Conservation (phyloP, 2,113 vertebrate species). For the Pseudois nayaur region DNA sequence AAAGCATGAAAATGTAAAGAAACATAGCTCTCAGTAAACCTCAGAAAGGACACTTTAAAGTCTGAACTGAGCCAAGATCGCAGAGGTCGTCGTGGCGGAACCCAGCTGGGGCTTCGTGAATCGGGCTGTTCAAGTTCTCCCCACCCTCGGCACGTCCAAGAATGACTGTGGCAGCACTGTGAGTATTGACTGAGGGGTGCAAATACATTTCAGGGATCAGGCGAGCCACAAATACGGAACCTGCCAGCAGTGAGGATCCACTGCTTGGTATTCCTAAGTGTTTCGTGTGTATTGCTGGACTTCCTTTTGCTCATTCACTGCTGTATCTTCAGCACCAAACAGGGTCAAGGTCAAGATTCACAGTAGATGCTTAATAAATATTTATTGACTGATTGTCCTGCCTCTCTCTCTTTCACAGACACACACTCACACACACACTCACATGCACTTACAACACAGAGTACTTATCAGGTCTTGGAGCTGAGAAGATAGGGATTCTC, state of each 20-base stretch:
- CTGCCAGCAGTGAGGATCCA: not conserved
- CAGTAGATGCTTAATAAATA: not conserved
- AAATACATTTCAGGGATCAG: not conserved
- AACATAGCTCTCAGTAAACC: not conserved
- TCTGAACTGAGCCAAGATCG: not conserved
- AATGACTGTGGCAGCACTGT: accelerated
- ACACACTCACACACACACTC: not conserved
- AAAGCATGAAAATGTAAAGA: not conserved
- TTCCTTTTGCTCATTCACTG: not conserved
- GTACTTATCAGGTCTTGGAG: not conserved
- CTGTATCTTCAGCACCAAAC: not conserved
- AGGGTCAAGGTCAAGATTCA: not conserved
- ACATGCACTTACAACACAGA: not conserved
- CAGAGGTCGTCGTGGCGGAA: accelerated
- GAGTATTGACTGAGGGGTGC: not conserved
- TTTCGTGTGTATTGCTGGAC: accelerated
- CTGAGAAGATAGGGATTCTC: not conserved
- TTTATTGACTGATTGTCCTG: not conserved
- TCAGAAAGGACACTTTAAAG: not conserved
- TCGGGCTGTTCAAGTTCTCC: accelerated
- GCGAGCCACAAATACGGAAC: too few species aligned
- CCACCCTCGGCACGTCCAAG: accelerated
- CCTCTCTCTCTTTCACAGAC: not conserved
- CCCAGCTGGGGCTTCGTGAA: accelerated
- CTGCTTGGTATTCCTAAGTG: too few species aligned